These are phyloP conservation scores for Fragum sueziense DNA, from an alignment of 2,888 invertebrate species.

Conservation along the genomic window DNA sequence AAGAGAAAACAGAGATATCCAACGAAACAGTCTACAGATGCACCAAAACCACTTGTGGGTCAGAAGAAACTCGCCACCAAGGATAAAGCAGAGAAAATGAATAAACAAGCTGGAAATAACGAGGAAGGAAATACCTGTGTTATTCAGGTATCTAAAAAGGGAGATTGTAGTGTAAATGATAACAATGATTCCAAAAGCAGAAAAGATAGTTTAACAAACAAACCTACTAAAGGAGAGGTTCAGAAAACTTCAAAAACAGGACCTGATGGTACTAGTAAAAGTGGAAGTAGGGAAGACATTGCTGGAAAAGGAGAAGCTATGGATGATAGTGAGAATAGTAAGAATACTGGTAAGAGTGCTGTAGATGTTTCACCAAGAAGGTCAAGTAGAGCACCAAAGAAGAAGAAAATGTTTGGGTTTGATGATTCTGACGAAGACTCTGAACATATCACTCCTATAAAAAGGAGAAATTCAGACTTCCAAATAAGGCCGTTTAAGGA, in stretches of 20 bases:
- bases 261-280: background rate
- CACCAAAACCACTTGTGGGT: background rate
- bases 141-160: background rate
- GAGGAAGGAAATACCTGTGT: background rate
- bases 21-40: background rate
- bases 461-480: background rate
- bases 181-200: too few relatives aligned
- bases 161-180: too few relatives aligned
- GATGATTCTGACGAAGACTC: background rate
- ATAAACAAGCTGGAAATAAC: background rate
- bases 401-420: conserved; percentile 17
- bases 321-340: background rate
- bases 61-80: background rate
- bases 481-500: too few relatives aligned
- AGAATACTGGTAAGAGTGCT: background rate
- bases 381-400: conserved; percentile 10
- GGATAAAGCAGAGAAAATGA: background rate
- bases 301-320: background rate
- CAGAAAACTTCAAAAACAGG: background rate
- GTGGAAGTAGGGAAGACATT: background rate
- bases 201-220: too few relatives aligned
- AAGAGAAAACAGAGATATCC: conserved; percentile 19
- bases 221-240: background rate
- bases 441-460: too few relatives aligned
- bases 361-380: conserved; percentile 1